Evolutionary conservation across 2,113 vertebrate species (phyloP), one percentile per base, ranked within the genome.

Genomic region (Syngnathus floridae): DNA sequence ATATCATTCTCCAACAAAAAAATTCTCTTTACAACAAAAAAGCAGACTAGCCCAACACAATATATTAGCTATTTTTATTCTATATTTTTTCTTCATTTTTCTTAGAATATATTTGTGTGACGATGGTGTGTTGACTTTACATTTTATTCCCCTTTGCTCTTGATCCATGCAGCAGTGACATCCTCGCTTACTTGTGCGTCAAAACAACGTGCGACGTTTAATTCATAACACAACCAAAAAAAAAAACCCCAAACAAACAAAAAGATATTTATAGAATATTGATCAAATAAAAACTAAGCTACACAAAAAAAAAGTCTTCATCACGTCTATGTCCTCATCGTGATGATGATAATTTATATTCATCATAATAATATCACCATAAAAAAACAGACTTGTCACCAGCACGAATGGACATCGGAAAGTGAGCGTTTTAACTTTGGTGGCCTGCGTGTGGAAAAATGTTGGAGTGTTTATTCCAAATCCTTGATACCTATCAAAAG

Each of bases 31-130:
- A 93, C 91, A 90, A 90, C 90, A 90, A 91, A 93, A 61, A 61
- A 93, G 92, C 92, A 90, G 93, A 93, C 92, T 91, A 94, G 91
- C 91, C 91, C 85, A 93, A 94, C 93, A 94, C 93, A 94, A 95
- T 93, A 94, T 93, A 94, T 94, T 94, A 95, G 91, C 92, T 93
- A 91, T 91, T 90, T 89, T 91, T 88, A 88, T 82, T 88, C 87
- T 82, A 82, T 84, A 80, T 55, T 77, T 87, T 79, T 86, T 60
- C 73, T 83, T 88, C 74, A 70, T 83, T 90, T 88, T 86, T 82
- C 70, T 87, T 87, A 73, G 77, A 77, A 76, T 51, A 84, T 90
- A 82, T 86, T 84, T 83, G 84, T 88, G 86, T 92, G 90, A 87
- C 87, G 89, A 81, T 90, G 54, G 26, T 79, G 90, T 92, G 88